Base-by-base conservation (phyloP, 1,140 invertebrate species). In the Drosophila tropicalis region DNA sequence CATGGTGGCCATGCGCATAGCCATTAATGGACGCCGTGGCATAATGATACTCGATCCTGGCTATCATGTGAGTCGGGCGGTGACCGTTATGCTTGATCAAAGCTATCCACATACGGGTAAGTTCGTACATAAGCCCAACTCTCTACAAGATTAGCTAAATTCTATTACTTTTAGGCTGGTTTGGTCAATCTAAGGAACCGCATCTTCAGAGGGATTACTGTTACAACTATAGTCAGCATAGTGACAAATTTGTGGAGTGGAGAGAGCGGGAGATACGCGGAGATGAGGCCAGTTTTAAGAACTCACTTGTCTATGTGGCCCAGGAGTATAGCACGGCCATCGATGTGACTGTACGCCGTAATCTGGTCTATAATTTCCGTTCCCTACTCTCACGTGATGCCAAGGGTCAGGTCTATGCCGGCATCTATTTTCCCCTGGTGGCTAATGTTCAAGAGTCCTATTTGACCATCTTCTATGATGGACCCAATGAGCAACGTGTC, bases 291-390 rank as follows among this genome's bases (percentile, higher is more conserved):
- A 94, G 94, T 62, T 93, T 93, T 77, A 93, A 94, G 85, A 94
- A 93, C n/a, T 96, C 95, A 58, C 93, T 98, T 9, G 95, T 98
- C 69, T 98, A 96, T 87, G 94, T 96, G 44, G 95, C 94, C 29
- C 93, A 94, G 76, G 96, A 96, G 17, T 98, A 97, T 92, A 92
- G 96, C 54, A 97, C 96, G 79, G 95, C 96, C 44, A 94, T 98
- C 55, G 95, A 96, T 91, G 96, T 98, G 25, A 97, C 97, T 0
- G 97, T 98, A 92, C 94, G 97, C 67, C 94, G 97, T 76, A 98
- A 98, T 92, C 92, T 98, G 71, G 96, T 97, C 17, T 98, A 98
- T 91, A 96, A 96, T 84, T 98, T 98, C 92, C 92, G 96, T 78
- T 97, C 96, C 87, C 93, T 97, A 5, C 92, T 98, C 22, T 94